Conservation (phyloP, 2,797 vertebrate genomes). For the Microcaecilia unicolor region DNA sequence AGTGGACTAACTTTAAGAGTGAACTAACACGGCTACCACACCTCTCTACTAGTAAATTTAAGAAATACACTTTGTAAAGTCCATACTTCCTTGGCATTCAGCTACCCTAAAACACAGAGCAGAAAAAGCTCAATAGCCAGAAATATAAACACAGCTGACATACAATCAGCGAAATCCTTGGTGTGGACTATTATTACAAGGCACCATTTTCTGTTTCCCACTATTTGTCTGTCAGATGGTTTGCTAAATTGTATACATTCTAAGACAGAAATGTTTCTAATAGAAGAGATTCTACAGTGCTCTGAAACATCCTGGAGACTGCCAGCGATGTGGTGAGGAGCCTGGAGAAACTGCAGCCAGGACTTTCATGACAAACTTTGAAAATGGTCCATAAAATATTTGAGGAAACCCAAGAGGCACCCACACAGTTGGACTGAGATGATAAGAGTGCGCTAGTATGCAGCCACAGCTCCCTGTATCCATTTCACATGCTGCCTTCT, state of each 20-base stretch:
- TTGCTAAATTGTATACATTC: slow-evolving; percentile 45
- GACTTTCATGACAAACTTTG: slow-evolving; percentile 45
- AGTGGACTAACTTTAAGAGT: too few species aligned
- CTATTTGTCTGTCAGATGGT: neutral
- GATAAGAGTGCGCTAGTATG: slow-evolving; percentile 44
- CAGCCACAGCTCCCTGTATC: slow-evolving; percentile 43
- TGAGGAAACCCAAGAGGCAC: slow-evolving; percentile 55
- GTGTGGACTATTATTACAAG: too few species aligned
- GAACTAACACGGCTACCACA: too few species aligned
- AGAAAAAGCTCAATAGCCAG: too few species aligned
- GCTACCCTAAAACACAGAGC: too few species aligned
- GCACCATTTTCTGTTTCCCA: too few species aligned
- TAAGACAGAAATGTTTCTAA: slow-evolving; percentile 37
- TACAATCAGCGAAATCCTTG: too few species aligned
- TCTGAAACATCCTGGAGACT: slow-evolving; percentile 31
- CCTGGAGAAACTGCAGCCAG: slow-evolving; percentile 35
- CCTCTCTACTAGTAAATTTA: too few species aligned
- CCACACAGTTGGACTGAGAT: slow-evolving; percentile 64
- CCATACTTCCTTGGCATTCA: too few species aligned
- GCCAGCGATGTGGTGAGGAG: slow-evolving; percentile 46
- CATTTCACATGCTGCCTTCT: slow-evolving; percentile 51
- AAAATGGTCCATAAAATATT: slow-evolving; percentile 54
- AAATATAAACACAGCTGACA: too few species aligned
- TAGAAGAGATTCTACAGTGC: slow-evolving; percentile 24
- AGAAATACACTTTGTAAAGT: too few species aligned